Conservation (phyloP, 2,888 invertebrate species). For the Torymus texanus region DNA sequence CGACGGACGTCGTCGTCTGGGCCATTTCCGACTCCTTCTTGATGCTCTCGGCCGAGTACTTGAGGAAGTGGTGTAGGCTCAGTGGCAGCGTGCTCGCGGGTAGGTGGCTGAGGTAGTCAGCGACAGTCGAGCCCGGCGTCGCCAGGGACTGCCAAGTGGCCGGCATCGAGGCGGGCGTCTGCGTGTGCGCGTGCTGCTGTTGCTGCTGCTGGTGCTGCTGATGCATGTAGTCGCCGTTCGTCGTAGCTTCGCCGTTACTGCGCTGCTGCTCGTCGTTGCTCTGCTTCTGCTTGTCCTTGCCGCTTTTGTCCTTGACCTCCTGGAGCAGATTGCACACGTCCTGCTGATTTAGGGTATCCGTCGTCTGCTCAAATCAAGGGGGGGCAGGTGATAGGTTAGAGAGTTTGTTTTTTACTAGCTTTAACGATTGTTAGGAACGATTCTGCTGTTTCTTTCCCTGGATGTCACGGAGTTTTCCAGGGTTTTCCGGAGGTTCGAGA, state of each 20-base stretch:
- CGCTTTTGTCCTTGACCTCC: conserved; percentile 73
- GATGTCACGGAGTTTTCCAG: too few relatives aligned
- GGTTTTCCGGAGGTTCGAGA: too few relatives aligned
- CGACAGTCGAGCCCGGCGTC: conserved; percentile 86
- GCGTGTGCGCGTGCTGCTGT: conserved; percentile 71
- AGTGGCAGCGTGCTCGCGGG: conserved; percentile 85
- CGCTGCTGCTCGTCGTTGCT: conserved; percentile 64
- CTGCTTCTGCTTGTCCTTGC: conserved; percentile 75
- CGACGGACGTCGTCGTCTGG: conserved; percentile 75
- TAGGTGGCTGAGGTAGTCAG: conserved; percentile 89
- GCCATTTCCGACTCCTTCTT: conserved; percentile 83
- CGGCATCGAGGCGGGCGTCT: conserved; percentile 76
- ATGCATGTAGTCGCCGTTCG: conserved; percentile 29
- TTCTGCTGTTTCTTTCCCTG: too few relatives aligned
- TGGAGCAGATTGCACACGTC: conserved; percentile 72
- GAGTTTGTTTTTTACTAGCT: not conserved
- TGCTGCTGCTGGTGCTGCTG: conserved; percentile 54
- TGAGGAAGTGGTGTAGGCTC: conserved; percentile 88
- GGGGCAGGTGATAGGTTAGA: not conserved
- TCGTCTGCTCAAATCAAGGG: conserved; percentile 59
- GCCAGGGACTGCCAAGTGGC: conserved; percentile 84
- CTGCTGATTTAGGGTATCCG: conserved; percentile 71
- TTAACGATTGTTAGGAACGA: not conserved
- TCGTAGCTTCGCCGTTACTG: conserved; percentile 47
- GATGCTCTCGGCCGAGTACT: conserved; percentile 86